Conservation (phyloP, 2,113 vertebrate genomes). For the Dicrurus megarhynchus region DNA sequence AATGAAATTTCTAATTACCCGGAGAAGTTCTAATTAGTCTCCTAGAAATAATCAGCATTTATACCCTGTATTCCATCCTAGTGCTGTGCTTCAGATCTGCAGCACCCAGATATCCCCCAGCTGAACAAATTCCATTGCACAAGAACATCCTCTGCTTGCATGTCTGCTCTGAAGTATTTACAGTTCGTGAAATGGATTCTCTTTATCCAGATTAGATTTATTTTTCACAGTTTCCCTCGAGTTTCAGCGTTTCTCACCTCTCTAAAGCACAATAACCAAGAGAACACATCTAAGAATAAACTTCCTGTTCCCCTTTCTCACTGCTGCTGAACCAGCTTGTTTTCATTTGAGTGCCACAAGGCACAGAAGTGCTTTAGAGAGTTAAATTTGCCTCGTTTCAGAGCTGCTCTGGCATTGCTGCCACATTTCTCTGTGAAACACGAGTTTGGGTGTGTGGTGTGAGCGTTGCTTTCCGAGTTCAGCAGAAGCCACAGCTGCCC, state of each 20-base stretch:
- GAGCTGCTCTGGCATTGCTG: background rate
- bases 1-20: constrained; percentile 38
- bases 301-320: background rate
- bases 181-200: background rate
- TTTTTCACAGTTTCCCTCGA: background rate
- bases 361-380: background rate
- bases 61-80: background rate
- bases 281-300: background rate
- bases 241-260: background rate
- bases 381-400: background rate
- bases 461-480: background rate
- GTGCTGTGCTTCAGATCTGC: background rate
- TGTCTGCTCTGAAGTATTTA: background rate
- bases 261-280: background rate
- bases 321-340: background rate
- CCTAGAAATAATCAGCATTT: background rate
- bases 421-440: background rate
- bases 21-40: constrained; percentile 17
- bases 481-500: background rate
- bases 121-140: background rate
- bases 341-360: background rate
- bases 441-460: accelerated
- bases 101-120: background rate
- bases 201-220: background rate
- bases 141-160: background rate